Evolutionary conservation across 2,888 invertebrate genomes (phyloP).

Genomic region (Dryobotodes eremita): DNA sequence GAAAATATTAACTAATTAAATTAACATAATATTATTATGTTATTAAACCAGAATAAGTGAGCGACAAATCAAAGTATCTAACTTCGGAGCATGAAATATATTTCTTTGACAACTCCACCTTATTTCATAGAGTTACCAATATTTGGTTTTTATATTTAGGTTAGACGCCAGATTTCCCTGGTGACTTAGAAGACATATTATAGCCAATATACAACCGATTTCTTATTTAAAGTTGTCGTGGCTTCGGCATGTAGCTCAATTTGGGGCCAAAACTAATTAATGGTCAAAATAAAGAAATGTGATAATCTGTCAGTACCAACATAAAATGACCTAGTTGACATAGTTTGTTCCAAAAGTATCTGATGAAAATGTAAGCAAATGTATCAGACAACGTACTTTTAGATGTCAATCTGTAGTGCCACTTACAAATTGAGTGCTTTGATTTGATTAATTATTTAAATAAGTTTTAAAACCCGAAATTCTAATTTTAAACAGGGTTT

Average conservation of each 20-base stretch:
- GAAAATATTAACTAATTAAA: not conserved
- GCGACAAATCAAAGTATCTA: not conserved
- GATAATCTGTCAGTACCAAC: no score
- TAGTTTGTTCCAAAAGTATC: no score
- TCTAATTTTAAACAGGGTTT: no score
- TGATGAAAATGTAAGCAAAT: no score
- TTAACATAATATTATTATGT: not conserved
- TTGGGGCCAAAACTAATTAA: conserved; percentile 7
- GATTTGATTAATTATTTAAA: no score
- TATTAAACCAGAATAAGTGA: not conserved
- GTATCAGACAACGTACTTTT: no score
- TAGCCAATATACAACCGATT: conserved; percentile 46
- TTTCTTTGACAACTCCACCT: conserved; percentile 26
- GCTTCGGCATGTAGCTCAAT: not conserved
- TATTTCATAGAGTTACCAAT: conserved; percentile 39
- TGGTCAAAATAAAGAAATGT: not conserved
- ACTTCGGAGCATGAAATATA: conserved; percentile 14
- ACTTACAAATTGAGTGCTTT: no score
- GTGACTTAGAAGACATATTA: conserved; percentile 42
- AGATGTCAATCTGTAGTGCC: no score
- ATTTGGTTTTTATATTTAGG: conserved; percentile 56
- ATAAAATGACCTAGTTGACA: no score
- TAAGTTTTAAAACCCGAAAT: no score
- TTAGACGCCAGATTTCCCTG: conserved; percentile 60
- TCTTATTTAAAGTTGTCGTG: conserved; percentile 44